Evolutionary conservation across 2,888 invertebrate species (phyloP), one percentile per base, ranked within the genome.

Genomic region (Eupithecia centaureata): DNA sequence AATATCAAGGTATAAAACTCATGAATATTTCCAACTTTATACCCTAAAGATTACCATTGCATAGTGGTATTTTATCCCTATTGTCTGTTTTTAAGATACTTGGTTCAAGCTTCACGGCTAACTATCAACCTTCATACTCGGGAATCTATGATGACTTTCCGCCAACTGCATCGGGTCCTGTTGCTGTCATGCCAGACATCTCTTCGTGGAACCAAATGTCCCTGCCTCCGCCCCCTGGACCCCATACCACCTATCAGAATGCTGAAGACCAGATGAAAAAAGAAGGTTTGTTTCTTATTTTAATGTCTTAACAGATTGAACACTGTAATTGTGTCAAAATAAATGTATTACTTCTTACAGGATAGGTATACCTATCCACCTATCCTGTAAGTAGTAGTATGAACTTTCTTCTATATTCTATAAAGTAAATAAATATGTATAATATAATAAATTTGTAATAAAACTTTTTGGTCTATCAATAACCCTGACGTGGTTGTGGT

Each of bases 231-330:
- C 83, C 82, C 12, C 80, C 85, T 0, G 79, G 82, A 13, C 80
- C 82, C 3, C 66, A 70, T 27, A 30, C 70, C 0, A 79, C 84
- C 54, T 77, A 86, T 13, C 86, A 82, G 67, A 89, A 88, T 73
- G 83, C 89, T 61, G 94, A 90, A 76, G 94, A 94, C 63, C 92
- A 94, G 73, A 86, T 92, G 18, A 94, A 94, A 76, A 94, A 94
- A 86, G 94, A 94, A 86, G 94, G 94, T 94, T 86, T 73, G 79
- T 73, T 30, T 5, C n/a, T n/a, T n/a, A n/a, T n/a, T n/a, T n/a
- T n/a, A n/a, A n/a, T n/a, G n/a, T n/a, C n/a, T n/a, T n/a, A n/a
- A n/a, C n/a, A n/a, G n/a, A n/a, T n/a, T n/a, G n/a, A n/a, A n/a
- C n/a, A n/a, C n/a, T n/a, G n/a, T n/a, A n/a, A n/a, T n/a, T n/a